Conservation (phyloP, 2,888 invertebrate species). For the Melipona beecheii region DNA sequence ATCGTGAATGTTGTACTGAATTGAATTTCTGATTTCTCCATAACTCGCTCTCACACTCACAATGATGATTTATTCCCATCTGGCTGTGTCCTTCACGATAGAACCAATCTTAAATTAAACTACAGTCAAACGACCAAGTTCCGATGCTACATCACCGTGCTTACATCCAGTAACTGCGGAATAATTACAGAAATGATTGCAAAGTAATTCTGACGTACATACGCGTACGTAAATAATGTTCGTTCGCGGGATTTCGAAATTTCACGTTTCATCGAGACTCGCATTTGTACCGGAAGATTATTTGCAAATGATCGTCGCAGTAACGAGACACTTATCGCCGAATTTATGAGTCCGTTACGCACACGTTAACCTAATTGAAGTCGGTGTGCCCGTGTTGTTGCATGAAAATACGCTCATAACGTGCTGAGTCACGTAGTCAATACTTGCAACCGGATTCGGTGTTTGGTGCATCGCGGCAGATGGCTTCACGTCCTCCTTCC, state of each 20-base stretch:
- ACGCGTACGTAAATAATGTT: too few species aligned
- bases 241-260: background rate
- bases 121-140: too few species aligned
- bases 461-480: constrained; percentile 56
- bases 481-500: constrained; percentile 35
- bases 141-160: too few species aligned
- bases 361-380: constrained; percentile 45
- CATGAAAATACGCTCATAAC: constrained; percentile 68
- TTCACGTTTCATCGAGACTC: background rate
- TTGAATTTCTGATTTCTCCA: too few species aligned
- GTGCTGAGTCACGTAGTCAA: constrained; percentile 68
- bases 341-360: constrained; percentile 45
- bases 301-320: background rate
- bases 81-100: background rate
- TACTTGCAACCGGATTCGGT: constrained; percentile 61
- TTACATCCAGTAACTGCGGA: too few species aligned
- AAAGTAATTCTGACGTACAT: too few species aligned
- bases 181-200: too few species aligned
- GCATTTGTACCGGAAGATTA: background rate
- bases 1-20: too few species aligned
- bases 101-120: background rate
- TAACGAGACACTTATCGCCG: constrained; percentile 33
- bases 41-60: too few species aligned
- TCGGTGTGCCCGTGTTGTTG: constrained; percentile 58
- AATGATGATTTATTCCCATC: background rate